A percentile compares a stretch with the other conserved stretches of the same genome.
Evolutionary conservation across 2,113 vertebrate species (phyloP).

Genomic region (Lagenorhynchus albirostris): DNA sequence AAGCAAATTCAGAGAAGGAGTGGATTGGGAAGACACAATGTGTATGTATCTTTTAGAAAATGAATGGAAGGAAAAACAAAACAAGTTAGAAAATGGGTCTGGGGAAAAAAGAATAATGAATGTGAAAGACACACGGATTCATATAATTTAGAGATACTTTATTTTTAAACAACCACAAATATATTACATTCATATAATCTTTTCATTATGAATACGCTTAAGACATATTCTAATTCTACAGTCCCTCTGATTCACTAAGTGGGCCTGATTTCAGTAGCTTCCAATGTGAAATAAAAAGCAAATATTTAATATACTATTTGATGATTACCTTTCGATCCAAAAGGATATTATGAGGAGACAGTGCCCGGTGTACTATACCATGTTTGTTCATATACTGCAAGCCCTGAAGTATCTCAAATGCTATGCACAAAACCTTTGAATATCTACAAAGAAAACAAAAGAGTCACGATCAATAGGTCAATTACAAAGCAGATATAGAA

Average conservation of each 20-base stretch:
- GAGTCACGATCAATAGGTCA: neutral
- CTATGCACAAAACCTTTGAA: constrained; percentile 88
- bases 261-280: neutral
- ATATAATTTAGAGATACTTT: neutral
- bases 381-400: constrained; percentile 95
- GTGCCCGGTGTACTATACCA: constrained; percentile 94
- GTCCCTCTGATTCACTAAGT: neutral
- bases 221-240: neutral
- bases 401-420: constrained; percentile 93
- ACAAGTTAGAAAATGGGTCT: neutral
- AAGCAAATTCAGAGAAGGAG: neutral
- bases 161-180: neutral
- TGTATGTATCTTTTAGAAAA: neutral
- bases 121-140: neutral
- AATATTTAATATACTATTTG: neutral
- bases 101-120: neutral
- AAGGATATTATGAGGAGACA: constrained; percentile 92
- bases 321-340: constrained; percentile 91
- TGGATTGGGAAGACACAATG: neutral
- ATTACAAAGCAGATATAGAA: constrained; percentile 18
- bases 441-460: constrained; percentile 80
- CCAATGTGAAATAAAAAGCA: neutral
- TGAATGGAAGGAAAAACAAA: neutral
- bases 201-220: neutral
- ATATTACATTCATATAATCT: neutral